phyloP scores from a whole-genome alignment of 2,888 invertebrate genomes.

The Eupithecia exiguata region DNA sequence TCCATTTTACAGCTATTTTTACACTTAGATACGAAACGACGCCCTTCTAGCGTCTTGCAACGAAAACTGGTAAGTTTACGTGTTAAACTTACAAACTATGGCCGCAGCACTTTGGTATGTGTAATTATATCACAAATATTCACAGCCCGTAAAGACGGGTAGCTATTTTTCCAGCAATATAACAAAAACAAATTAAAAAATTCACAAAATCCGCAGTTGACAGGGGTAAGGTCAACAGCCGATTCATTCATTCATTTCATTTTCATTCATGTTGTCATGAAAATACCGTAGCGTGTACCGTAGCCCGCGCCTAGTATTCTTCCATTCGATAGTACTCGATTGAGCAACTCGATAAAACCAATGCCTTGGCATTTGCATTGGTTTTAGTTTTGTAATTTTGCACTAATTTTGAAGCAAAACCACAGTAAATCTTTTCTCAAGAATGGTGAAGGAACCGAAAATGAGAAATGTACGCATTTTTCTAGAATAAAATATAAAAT shows the following conservation, averaged over 20 bases:
- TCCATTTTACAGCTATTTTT: slow-evolving; percentile 66
- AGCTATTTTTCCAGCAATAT: slow-evolving; percentile 47
- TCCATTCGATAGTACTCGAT: not conserved
- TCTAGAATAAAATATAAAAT: no score
- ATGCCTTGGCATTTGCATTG: not conserved
- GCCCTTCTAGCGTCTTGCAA: slow-evolving; percentile 57
- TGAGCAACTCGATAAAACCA: no score
- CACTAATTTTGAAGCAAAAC: not conserved
- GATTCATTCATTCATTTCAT: not conserved
- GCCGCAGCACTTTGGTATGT: slow-evolving; percentile 52
- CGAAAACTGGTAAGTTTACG: slow-evolving; percentile 50
- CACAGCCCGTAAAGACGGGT: slow-evolving; percentile 55
- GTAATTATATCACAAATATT: slow-evolving; percentile 56
- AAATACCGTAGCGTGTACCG: not conserved
- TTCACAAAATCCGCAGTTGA: slow-evolving; percentile 66
- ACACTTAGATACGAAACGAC: slow-evolving; percentile 57
- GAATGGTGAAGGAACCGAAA: no score
- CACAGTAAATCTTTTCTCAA: no score
- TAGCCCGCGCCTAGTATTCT: not conserved
- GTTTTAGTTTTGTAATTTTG: not conserved
- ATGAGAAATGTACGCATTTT: no score
- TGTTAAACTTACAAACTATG: slow-evolving; percentile 32
- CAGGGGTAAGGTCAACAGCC: slow-evolving; percentile 72
- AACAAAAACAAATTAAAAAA: slow-evolving; percentile 49
- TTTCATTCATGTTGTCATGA: not conserved